Conservation (phyloP, 2,113 vertebrate species). For the Antidorcas marsupialis region DNA sequence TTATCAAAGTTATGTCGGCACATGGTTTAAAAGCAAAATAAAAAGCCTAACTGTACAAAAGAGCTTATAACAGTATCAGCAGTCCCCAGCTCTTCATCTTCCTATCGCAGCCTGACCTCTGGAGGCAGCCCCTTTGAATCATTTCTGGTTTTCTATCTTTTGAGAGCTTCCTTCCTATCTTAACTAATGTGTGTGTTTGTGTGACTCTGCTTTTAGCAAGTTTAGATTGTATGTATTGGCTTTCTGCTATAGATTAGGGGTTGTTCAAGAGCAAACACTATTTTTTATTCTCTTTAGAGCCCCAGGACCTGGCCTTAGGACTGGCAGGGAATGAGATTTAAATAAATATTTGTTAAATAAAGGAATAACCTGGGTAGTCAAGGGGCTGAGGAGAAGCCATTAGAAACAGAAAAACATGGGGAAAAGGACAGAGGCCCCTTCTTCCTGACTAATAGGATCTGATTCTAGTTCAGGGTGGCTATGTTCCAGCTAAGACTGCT, state of each 20-base stretch:
- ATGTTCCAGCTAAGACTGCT: background rate
- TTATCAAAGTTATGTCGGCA: conserved; percentile 3
- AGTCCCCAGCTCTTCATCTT: background rate
- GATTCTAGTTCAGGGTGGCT: background rate
- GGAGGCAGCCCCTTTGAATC: conserved; percentile 24
- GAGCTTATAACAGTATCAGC: background rate
- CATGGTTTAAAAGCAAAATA: background rate
- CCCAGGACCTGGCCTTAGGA: background rate
- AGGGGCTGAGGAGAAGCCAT: background rate
- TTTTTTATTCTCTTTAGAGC: conserved; percentile 14
- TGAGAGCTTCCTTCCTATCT: background rate
- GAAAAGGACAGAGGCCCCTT: background rate
- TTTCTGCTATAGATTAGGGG: background rate
- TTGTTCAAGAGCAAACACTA: background rate
- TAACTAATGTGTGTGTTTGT: conserved; percentile 26
- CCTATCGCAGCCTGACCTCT: background rate
- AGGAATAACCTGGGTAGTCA: background rate
- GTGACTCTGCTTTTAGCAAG: conserved; percentile 14
- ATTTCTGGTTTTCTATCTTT: conserved; percentile 33
- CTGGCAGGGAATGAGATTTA: background rate
- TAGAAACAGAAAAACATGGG: background rate
- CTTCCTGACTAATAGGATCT: background rate
- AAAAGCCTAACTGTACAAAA: background rate
- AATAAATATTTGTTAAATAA: conserved; percentile 31
- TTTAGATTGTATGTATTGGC: background rate